These are phyloP conservation scores for Agrypnus murinus DNA, from an alignment of 2,888 invertebrate species.

Conservation along the genomic window DNA sequence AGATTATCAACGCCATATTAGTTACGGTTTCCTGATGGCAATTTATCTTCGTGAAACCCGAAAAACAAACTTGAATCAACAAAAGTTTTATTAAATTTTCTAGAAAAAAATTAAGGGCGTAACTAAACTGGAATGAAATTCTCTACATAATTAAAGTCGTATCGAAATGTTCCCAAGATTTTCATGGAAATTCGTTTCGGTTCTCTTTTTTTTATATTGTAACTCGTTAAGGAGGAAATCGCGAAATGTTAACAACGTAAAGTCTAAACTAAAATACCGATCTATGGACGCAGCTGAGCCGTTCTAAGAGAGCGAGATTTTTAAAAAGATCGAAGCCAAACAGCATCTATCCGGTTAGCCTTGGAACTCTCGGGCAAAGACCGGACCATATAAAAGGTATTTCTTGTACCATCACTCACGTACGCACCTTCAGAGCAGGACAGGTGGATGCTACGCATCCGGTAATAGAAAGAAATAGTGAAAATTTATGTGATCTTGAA, in stretches of 20 bases:
- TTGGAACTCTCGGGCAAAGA: constrained; percentile 59
- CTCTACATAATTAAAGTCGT: constrained; percentile 1
- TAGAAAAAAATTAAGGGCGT: constrained; percentile 15
- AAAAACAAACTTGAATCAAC: constrained; percentile 20
- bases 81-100: constrained; percentile 23
- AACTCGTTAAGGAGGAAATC: constrained; percentile 19
- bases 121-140: neutral
- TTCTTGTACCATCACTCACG: constrained; percentile 35
- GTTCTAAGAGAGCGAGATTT: constrained; percentile 34
- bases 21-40: constrained; percentile 15
- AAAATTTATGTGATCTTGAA: constrained; percentile 21
- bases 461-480: constrained; percentile 39
- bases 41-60: constrained; percentile 25
- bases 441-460: constrained; percentile 40
- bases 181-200: constrained; percentile 19
- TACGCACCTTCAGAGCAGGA: constrained; percentile 41
- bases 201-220: constrained; percentile 20
- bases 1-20: constrained; percentile 31
- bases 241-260: constrained; percentile 25
- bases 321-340: constrained; percentile 37
- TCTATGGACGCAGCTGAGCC: constrained; percentile 34
- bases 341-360: constrained; percentile 58
- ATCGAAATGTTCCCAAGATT: neutral
- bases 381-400: constrained; percentile 57
- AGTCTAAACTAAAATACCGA: constrained; percentile 25